Base-by-base conservation (phyloP, 64 coral and sea anemone genomes). In the Actinia tenebrosa region DNA sequence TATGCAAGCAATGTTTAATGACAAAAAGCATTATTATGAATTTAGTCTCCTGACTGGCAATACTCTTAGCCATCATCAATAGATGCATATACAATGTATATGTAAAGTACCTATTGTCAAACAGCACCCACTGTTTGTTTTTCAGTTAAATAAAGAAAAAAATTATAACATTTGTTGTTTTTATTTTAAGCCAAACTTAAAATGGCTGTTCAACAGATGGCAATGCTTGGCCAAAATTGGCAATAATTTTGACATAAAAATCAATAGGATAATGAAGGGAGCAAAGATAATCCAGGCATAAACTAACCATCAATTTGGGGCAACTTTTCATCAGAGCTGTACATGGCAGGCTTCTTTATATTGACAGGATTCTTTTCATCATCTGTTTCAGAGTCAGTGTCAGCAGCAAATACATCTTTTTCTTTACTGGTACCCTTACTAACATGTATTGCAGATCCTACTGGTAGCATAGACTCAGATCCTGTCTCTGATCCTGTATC, bases 401-500 rank as follows among this genome's bases (percentile, higher is more conserved):
- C 89, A 52, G 90, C 89, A 77, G 90, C 90, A 83, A 87, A 92
- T 54, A 79, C 63, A 10, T 87, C 66, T 82, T 86, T 69, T 58
- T 89, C 69, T 7, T 71, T 82, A 79, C 80, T 56, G 10, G 71
- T 42, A 78, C 17, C n/a, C 22, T 17, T 45, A 55, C 43, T 84
- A 69, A 79, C 59, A 47, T 75, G 81, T 64, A 60, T 56, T 27
- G 53, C 63, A 15, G 14, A 79, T 19, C 53, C 84, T 26, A 46
- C 79, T 44, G 88, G 90, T 11, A 98, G 53, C 93, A 95, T 92
- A 5, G 96, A 98, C 55, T 98, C 96, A 54, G 96, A 98, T 16
- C 90, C 96, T 82, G 96, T 98, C 83, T 98, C 96, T 78, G 96
- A 98, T 7, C 86, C 93, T 45, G 96, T 95, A 60, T 98, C 96